Percentiles rank a stretch among this genome's conserved stretches.
Conservation (phyloP, 2,888 invertebrate species). For the Morinoia aosen region DNA sequence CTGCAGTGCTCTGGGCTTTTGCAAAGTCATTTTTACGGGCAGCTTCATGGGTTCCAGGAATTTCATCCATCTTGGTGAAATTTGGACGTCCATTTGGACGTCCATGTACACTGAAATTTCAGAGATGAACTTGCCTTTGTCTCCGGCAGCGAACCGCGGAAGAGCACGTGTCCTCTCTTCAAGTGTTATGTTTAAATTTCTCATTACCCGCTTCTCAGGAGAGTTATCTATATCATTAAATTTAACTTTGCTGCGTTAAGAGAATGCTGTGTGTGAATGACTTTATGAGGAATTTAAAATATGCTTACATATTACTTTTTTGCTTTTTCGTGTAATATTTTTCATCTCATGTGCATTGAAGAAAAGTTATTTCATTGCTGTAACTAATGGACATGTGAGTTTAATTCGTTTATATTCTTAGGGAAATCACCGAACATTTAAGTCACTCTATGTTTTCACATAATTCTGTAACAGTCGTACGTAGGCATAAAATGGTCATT, state of each 20-base stretch:
- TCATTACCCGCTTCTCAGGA: neutral
- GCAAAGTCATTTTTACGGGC: neutral
- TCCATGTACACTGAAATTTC: neutral
- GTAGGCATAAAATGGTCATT: neutral
- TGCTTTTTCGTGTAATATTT: no score
- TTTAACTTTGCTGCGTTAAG: neutral
- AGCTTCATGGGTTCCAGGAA: neutral
- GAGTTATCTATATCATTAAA: neutral
- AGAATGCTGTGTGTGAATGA: neutral
- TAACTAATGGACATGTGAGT: neutral
- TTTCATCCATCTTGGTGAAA: neutral
- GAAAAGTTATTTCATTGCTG: neutral
- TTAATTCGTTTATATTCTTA: neutral
- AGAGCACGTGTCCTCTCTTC: neutral
- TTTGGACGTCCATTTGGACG: neutral
- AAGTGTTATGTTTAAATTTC: neutral
- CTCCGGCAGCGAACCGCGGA: neutral
- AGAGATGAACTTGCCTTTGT: neutral
- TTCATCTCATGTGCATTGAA: neutral
- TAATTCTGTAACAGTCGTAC: neutral
- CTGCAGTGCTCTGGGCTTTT: no score
- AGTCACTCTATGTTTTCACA: no score
- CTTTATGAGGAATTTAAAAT: neutral
- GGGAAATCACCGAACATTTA: neutral
- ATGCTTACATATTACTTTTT: neutral